Percentiles rank a stretch among this genome's conserved stretches.
Evolutionary conservation across 2,888 invertebrate genomes (phyloP).

Genomic region (Pseudococcus longispinus): DNA sequence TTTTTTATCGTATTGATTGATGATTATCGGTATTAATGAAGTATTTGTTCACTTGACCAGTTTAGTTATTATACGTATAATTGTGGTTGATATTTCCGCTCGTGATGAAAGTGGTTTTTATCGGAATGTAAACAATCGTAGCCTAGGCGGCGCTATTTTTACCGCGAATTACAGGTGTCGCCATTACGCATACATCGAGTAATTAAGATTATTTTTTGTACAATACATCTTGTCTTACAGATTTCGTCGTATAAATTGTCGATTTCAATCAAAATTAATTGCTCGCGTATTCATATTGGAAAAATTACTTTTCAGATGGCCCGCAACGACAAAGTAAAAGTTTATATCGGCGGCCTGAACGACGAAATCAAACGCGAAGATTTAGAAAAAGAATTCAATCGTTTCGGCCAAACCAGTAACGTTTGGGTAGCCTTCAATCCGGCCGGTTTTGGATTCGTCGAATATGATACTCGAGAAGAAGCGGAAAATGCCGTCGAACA

Average conservation of each 20-base stretch:
- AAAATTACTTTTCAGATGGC: conserved; percentile 45
- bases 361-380: conserved; percentile 92
- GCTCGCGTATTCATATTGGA: background rate
- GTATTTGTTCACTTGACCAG: background rate
- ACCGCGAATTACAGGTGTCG: background rate
- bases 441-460: conserved; percentile 92
- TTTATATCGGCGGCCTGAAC: conserved; percentile 88
- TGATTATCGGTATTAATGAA: background rate
- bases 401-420: conserved; percentile 89
- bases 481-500: conserved; percentile 88
- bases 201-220: background rate
- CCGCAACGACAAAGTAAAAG: conserved; percentile 61
- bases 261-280: too few species aligned
- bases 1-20: background rate
- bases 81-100: background rate
- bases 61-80: background rate
- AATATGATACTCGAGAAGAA: conserved; percentile 86
- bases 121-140: background rate
- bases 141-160: background rate
- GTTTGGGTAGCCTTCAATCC: conserved; percentile 95
- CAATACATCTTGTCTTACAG: too few species aligned
- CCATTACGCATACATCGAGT: background rate
- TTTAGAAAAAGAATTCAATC: conserved; percentile 87
- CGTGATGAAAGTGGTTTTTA: background rate
- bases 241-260: too few species aligned